Percentiles rank a stretch among this genome's conserved stretches.
Evolutionary conservation across 2,888 invertebrate genomes (phyloP).

Genomic region (Habrosyne pyritoides): DNA sequence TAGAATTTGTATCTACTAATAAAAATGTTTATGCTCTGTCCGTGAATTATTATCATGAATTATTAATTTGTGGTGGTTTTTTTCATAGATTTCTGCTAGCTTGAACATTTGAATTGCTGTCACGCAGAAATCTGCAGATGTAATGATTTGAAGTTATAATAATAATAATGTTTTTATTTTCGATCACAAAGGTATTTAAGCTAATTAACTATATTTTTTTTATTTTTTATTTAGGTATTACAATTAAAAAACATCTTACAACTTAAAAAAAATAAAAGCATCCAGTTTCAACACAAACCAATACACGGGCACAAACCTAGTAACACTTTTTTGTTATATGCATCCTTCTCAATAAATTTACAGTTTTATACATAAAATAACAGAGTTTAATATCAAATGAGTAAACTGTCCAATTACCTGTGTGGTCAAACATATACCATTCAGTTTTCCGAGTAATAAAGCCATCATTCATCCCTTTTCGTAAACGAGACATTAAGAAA

Average conservation of each 20-base stretch:
- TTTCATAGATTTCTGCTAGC: no score
- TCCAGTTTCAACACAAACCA: neutral
- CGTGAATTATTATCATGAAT: neutral
- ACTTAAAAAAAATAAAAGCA: no score
- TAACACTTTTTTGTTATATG: neutral
- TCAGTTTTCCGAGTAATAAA: conserved; percentile 41
- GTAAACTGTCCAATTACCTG: conserved; percentile 33
- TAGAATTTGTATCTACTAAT: conserved; percentile 37
- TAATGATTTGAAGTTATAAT: no score
- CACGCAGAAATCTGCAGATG: no score
- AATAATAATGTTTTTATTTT: no score
- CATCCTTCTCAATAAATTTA: neutral
- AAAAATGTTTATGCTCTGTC: conserved; percentile 9
- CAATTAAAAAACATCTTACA: no score
- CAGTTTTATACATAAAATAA: conserved; percentile 12
- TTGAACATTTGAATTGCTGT: no score
- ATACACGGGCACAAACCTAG: neutral
- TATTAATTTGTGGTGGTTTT: no score
- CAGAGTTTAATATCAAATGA: conserved; percentile 24
- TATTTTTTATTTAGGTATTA: no score
- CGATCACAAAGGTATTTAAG: no score
- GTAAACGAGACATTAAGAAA: conserved; percentile 25
- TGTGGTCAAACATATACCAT: conserved; percentile 20
- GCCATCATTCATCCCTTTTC: conserved; percentile 47
- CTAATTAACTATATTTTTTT: no score